Percentiles rank a stretch among this genome's conserved stretches.
phyloP scores from a whole-genome alignment of 2,797 vertebrate genomes.

The Pristis pectinata region DNA sequence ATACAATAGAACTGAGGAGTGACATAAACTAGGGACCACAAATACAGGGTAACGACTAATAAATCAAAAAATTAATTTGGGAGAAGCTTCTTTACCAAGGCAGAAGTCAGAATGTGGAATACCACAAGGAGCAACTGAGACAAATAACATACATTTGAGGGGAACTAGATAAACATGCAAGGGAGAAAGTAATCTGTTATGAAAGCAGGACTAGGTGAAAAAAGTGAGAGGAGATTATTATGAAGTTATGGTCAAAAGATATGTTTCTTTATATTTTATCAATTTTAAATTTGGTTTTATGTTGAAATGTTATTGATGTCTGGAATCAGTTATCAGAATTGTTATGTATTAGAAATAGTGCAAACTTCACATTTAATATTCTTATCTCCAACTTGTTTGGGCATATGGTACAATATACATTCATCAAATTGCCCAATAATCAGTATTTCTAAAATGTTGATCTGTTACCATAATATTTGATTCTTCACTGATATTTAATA shows the following conservation, averaged over 20 bases:
- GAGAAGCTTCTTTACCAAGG: not conserved
- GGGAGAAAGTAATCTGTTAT: not conserved
- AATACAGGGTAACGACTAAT: not conserved
- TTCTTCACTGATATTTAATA: not conserved
- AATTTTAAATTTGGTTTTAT: not conserved
- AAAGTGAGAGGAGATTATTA: not conserved
- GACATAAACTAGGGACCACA: not conserved
- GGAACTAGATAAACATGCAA: not conserved
- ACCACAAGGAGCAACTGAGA: not conserved
- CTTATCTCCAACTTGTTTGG: not conserved
- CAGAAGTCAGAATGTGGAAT: not conserved
- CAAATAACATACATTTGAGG: not conserved
- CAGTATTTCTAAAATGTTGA: not conserved
- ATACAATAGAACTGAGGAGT: not conserved
- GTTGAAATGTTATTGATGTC: not conserved
- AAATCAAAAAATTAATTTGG: not conserved
- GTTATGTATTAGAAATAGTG: not conserved
- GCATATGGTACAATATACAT: not conserved
- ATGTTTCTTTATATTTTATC: not conserved
- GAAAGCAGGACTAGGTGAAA: not conserved
- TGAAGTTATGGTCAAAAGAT: not conserved
- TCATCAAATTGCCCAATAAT: not conserved
- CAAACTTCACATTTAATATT: not conserved
- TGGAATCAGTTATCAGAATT: not conserved
- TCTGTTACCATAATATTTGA: not conserved